phyloP scores from a whole-genome alignment of 2,888 invertebrate genomes.

The Polydrusus pterygomalis region DNA sequence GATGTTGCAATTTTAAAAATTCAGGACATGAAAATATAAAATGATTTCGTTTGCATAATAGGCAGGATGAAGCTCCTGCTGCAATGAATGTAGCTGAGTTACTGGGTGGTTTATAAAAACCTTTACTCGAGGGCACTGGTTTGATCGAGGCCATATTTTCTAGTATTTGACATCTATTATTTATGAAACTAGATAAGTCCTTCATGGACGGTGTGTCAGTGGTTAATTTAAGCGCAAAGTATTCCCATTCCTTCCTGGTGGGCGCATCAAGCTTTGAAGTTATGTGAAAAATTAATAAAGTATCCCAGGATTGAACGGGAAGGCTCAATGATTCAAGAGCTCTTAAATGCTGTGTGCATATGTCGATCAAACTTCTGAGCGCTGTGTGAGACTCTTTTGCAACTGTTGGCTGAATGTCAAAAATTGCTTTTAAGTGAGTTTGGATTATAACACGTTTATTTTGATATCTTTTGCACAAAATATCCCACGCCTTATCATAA shows the following conservation, averaged over 20 bases:
- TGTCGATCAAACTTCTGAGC: slow-evolving; percentile 26
- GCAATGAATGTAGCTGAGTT: no score
- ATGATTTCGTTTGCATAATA: no score
- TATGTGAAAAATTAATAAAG: slow-evolving; percentile 27
- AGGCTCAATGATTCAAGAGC: slow-evolving; percentile 19
- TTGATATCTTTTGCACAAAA: background rate
- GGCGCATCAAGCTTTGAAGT: slow-evolving; percentile 27
- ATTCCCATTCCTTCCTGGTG: slow-evolving; percentile 23
- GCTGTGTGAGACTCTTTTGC: slow-evolving; percentile 4
- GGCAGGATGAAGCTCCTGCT: no score
- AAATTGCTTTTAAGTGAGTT: no score
- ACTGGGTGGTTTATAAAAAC: no score
- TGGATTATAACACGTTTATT: background rate
- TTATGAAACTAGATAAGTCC: no score
- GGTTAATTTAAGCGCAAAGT: slow-evolving; percentile 19
- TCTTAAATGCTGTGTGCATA: slow-evolving; percentile 4
- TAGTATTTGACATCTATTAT: no score
- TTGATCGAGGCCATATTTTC: no score
- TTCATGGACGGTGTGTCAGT: background rate
- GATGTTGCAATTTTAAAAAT: background rate
- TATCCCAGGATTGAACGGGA: slow-evolving; percentile 10
- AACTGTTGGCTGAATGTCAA: background rate
- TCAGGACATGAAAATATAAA: no score
- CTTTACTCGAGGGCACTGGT: no score
- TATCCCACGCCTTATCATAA: no score